A percentile compares a stretch with the other conserved stretches of the same genome.
Evolutionary conservation across 1,140 invertebrate species (phyloP).

Genomic region (Leptestheria dahalacensis): DNA sequence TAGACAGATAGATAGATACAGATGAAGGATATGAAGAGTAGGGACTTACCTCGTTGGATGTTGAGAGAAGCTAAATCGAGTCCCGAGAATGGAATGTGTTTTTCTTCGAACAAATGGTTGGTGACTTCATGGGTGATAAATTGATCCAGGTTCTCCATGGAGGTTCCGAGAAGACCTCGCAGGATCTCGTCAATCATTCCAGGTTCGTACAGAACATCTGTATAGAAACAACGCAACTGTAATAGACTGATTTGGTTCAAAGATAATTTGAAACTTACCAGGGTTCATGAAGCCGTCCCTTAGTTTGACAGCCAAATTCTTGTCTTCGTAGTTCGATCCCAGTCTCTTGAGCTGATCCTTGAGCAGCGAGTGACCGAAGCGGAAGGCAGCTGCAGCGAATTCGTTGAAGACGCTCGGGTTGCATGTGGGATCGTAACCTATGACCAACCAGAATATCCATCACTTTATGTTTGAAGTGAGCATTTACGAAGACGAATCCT

Average conservation of each 20-base stretch:
- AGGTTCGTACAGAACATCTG: slow-evolving; percentile 21
- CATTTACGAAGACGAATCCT: background rate
- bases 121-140: slow-evolving; percentile 37
- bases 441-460: background rate
- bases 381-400: slow-evolving; percentile 45
- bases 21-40: background rate
- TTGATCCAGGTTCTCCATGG: slow-evolving; percentile 38
- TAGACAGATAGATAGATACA: background rate
- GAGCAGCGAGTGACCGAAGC: slow-evolving; percentile 47
- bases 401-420: slow-evolving; percentile 46
- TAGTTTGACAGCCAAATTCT: slow-evolving; percentile 32
- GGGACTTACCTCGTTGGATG: slow-evolving; percentile 51
- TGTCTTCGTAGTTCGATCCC: slow-evolving; percentile 31
- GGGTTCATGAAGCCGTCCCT: slow-evolving; percentile 48
- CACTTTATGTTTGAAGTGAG: slow-evolving; percentile 17
- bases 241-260: background rate
- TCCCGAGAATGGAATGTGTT: slow-evolving; percentile 38
- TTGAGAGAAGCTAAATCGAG: slow-evolving; percentile 81
- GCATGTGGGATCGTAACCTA: slow-evolving; percentile 40
- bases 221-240: background rate
- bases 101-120: slow-evolving; percentile 39
- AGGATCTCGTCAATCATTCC: slow-evolving; percentile 35
- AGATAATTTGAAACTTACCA: background rate
- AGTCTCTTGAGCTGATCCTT: slow-evolving; percentile 42
- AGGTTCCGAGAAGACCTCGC: slow-evolving; percentile 34